phyloP scores from a whole-genome alignment of 2,113 vertebrate genomes.

The Bambusicola thoracicus region DNA sequence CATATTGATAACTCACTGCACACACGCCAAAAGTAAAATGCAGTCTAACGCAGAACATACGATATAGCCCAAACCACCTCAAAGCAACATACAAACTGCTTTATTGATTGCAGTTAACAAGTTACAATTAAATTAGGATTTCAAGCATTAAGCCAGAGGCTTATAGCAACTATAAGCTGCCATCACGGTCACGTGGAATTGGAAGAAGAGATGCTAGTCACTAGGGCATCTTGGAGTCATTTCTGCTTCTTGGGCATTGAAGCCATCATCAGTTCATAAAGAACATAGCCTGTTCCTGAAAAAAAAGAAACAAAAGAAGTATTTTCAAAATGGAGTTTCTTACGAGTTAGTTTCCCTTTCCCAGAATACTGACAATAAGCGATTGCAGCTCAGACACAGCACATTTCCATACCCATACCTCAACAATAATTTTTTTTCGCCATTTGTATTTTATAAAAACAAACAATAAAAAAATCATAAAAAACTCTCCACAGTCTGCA shows the following conservation, averaged over 20 bases:
- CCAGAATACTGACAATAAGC: neutral
- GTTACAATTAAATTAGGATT: slow-evolving; percentile 85
- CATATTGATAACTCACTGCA: neutral
- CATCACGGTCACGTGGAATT: slow-evolving; percentile 51
- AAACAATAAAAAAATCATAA: neutral
- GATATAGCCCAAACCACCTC: neutral
- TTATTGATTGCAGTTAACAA: slow-evolving; percentile 84
- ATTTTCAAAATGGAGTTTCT: neutral
- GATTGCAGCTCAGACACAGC: neutral
- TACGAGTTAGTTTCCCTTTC: neutral
- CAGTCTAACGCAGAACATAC: neutral
- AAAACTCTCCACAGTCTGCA: neutral
- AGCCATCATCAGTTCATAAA: slow-evolving; percentile 80
- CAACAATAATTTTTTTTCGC: rapidly evolving
- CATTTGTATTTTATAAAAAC: neutral
- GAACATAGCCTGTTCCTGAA: slow-evolving; percentile 80
- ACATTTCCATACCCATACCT: neutral
- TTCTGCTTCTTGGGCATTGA: slow-evolving; percentile 86
- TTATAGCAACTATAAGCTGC: slow-evolving; percentile 65
- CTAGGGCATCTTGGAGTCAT: slow-evolving; percentile 46
- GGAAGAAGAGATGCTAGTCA: slow-evolving; percentile 30
- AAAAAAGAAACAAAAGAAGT: slow-evolving; percentile 11
- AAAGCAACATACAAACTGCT: slow-evolving; percentile 72
- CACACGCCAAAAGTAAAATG: neutral
- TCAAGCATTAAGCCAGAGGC: slow-evolving; percentile 77